Base-by-base conservation (phyloP, 1,140 invertebrate species). In the Metopolophium dirhodum region DNA sequence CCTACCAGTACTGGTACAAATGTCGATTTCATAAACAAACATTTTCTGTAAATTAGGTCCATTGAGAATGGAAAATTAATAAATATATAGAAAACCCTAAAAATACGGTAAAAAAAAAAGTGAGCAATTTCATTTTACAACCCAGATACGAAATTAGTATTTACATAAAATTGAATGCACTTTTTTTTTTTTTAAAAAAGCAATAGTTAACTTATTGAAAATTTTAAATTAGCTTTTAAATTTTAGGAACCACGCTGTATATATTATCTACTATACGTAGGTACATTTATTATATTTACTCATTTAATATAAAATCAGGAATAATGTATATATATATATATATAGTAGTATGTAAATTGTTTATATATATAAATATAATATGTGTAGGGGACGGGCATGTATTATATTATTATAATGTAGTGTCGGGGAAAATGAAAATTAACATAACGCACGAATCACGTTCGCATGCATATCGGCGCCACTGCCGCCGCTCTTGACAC, bases 401-500 rank as follows among this genome's bases (percentile, higher is more conserved):
- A 41, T 68, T n/a, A 68, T 68, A 68, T n/a, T n/a, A 68, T 68
- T n/a, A 68, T 68, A 68, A 68, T 23, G 23, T 35, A 68, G 57
- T 77, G 89, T 68, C 37, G 37, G 89, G 51, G 26, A 35, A 91
- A 91, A 47, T 82, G 30, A 82, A 91, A 77, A 91, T 91, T 68
- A 77, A 91, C 90, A 91, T 91, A 91, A 82, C 90, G 90, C 90
- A 88, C 47, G 45, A 91, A 91, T 91, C 61, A 8, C 35, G 37
- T 87, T 87, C 35, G 51, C 88, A 90, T 90, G 88, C 30, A n/a
- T n/a, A 68, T 68, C 61, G 30, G 61, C 61, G 61, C 61, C 61
- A n/a, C 61, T n/a, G 61, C 26, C 57, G 57, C 35, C 41, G 57
- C 49, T 22, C 61, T 37, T 11, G 41, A 91, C 90, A 91, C 61